Conservation (phyloP, 2,797 vertebrate species). For the Argyrosomus regius region DNA sequence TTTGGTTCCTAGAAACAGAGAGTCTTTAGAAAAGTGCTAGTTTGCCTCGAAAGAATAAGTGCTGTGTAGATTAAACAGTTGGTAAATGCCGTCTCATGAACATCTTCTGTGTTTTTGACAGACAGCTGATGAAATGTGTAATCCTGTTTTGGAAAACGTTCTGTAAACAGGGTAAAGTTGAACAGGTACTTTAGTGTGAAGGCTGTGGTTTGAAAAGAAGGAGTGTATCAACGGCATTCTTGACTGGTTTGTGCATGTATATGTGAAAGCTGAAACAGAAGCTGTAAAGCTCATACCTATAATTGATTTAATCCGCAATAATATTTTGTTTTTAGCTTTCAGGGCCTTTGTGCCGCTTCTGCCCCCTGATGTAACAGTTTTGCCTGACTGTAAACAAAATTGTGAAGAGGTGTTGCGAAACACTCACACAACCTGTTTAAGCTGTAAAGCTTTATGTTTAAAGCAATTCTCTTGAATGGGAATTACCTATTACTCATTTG, state of each 20-base stretch:
- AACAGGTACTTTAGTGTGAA: constrained; percentile 12
- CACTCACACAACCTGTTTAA: constrained; percentile 35
- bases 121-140: background rate
- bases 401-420: constrained; percentile 34
- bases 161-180: background rate
- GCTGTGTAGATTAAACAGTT: constrained; percentile 1
- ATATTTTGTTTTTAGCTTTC: background rate
- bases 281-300: background rate
- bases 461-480: background rate
- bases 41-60: constrained; percentile 31
- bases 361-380: constrained; percentile 39
- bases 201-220: background rate
- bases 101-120: constrained; percentile 29
- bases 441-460: background rate
- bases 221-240: background rate
- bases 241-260: constrained; percentile 3
- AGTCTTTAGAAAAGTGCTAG: constrained; percentile 11
- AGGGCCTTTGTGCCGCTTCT: background rate
- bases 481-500: constrained; percentile 18
- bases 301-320: constrained; percentile 8
- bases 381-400: constrained; percentile 49
- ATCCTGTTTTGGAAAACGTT: constrained; percentile 24
- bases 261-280: background rate
- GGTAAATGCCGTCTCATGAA: background rate
- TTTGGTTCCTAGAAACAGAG: constrained; percentile 46